phyloP scores from a whole-genome alignment of 2,113 vertebrate genomes.

The Alectura lathami region DNA sequence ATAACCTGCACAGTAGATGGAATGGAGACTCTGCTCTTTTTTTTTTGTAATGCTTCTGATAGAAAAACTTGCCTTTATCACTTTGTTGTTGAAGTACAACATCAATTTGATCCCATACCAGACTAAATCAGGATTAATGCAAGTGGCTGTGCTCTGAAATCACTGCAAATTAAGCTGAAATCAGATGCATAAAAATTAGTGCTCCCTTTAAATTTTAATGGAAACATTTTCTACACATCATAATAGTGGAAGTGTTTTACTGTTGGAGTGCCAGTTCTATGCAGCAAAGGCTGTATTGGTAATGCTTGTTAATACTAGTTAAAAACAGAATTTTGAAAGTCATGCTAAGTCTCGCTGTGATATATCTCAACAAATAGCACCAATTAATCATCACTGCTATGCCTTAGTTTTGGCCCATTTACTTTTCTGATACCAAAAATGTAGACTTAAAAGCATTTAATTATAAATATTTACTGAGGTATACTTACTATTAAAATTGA shows the following conservation, averaged over 20 bases:
- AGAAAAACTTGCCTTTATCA: not conserved
- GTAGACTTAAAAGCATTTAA: conserved; percentile 55
- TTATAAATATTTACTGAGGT: conserved; percentile 30
- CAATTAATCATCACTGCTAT: conserved; percentile 32
- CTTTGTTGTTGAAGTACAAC: not conserved
- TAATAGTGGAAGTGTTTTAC: not conserved
- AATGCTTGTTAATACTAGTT: not conserved
- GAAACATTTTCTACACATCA: not conserved
- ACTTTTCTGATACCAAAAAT: conserved; percentile 16
- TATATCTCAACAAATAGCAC: conserved; percentile 3
- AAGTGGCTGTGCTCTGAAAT: not conserved
- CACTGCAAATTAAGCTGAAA: not conserved
- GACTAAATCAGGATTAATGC: not conserved
- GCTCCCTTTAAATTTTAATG: not conserved
- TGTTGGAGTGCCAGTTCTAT: not conserved
- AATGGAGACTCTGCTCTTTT: not conserved
- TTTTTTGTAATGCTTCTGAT: not conserved
- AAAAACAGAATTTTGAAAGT: not conserved
- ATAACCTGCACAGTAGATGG: conserved; percentile 33
- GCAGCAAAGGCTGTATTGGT: not conserved
- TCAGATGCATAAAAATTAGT: not conserved
- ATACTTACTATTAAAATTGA: conserved; percentile 27
- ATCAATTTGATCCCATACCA: not conserved
- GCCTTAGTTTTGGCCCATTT: conserved; percentile 58
- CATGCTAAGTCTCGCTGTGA: not conserved